Evolutionary conservation across 2,888 invertebrate genomes (phyloP).

Genomic region (Mythimna impura): DNA sequence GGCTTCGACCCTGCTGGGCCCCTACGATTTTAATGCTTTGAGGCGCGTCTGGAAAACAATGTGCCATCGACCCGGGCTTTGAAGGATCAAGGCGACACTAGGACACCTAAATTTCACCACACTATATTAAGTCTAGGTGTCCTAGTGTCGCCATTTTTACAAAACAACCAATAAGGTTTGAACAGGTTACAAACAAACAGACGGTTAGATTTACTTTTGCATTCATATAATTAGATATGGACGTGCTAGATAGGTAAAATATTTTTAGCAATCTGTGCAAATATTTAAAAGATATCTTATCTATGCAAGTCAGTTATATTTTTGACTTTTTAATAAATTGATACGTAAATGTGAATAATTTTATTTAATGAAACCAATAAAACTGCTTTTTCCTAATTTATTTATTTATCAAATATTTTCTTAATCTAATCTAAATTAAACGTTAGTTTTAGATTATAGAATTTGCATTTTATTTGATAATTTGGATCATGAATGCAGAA

Average conservation of each 20-base stretch:
- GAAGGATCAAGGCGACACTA: too few relatives aligned
- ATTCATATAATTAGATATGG: background rate
- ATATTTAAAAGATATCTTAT: background rate
- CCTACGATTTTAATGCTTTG: too few relatives aligned
- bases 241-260: background rate
- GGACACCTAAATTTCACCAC: too few relatives aligned
- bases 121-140: too few relatives aligned
- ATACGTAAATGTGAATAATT: background rate
- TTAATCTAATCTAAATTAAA: background rate
- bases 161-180: background rate
- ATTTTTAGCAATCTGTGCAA: background rate
- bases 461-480: slow-evolving; percentile 8
- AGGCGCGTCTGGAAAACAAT: too few relatives aligned
- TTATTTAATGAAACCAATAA: background rate
- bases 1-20: too few relatives aligned
- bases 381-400: background rate
- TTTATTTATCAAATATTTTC: background rate
- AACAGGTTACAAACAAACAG: background rate
- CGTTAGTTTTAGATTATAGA: background rate
- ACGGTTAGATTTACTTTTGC: background rate
- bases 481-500: background rate
- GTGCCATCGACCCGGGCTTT: too few relatives aligned
- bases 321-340: background rate
- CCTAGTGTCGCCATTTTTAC: too few relatives aligned
- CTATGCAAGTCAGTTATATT: background rate